Base-by-base conservation (phyloP, 2,888 invertebrate genomes). In the Copidosoma aretas region DNA sequence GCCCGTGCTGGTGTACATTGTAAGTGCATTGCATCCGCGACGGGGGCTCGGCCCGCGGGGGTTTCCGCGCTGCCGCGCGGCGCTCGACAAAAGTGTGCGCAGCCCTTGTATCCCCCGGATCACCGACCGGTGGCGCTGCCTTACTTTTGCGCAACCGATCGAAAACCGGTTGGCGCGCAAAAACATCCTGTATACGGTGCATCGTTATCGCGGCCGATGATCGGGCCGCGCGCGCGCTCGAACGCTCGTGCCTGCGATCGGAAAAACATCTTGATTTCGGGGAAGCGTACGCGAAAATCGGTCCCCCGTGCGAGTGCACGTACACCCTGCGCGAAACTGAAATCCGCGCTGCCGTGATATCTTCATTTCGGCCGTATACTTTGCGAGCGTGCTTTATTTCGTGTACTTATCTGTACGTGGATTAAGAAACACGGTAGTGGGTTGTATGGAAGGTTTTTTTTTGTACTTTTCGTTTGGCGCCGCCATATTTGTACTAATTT, bases 141-240 rank as follows among this genome's bases (percentile, higher is more conserved):
- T 63, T 43, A 59, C 59, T 59, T 63, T 68, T 68, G 63, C 39
- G 39, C 63, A 68, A 68, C 54, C 46, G 54, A 67, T 59, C 15
- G 10, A 14, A 52, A 68, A 68, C 67, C 63, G 67, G 67, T 68
- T 63, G 15, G 32, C 22, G 61, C 49, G 21, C 39, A 46, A 46
- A 63, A 46, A 25, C 63, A 54, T 63, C 67, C 62, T 59, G 43
- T 43, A 25, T 61, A 61, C 46, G 32, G 15, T 41, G 21, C n/a
- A 19, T n/a, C 8, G 52, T 12, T 63, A 68, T 68, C 63, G 54
- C 63, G 63, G 63, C 32, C 24, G 67, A 68, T 59, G 59, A 68
- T 68, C 67, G 25, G 14, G n/a, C 17, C 22, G 21, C 43, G 22
- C 43, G 43, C 43, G 52, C 52, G 49, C 24, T 17, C 15, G 22